Evolutionary conservation across 1,140 invertebrate species (phyloP).

Genomic region (Lepidostoma basale): DNA sequence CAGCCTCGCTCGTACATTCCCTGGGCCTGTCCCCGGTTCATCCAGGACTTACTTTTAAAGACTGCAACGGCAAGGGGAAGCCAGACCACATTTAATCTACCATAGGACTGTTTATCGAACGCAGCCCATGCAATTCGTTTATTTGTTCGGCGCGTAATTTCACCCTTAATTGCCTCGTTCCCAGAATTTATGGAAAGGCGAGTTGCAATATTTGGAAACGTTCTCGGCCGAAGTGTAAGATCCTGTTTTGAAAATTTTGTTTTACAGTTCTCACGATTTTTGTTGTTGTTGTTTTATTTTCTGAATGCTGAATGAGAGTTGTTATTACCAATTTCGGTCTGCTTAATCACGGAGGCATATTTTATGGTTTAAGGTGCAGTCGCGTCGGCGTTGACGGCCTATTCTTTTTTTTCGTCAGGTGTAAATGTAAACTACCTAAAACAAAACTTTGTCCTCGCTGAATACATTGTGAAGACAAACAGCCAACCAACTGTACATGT

Average conservation of each 20-base stretch:
- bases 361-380: neutral
- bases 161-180: neutral
- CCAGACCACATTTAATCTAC: too few relatives aligned
- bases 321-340: neutral
- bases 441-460: neutral
- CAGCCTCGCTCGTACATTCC: too few relatives aligned
- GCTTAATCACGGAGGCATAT: neutral
- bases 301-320: neutral
- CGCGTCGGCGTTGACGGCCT: neutral
- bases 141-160: too few relatives aligned
- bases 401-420: neutral
- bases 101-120: too few relatives aligned
- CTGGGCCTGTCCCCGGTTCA: too few relatives aligned
- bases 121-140: too few relatives aligned
- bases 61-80: too few relatives aligned
- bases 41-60: too few relatives aligned
- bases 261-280: neutral
- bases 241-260: constrained; percentile 2
- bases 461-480: too few relatives aligned
- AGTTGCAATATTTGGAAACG: constrained; percentile 12
- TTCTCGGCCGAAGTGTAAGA: neutral
- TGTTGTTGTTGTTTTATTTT: too few relatives aligned
- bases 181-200: constrained; percentile 8
- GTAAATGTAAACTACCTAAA: neutral
- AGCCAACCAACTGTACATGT: too few relatives aligned